Conservation (phyloP, 2,113 vertebrate genomes). For the Brienomyrus brachyistius region DNA sequence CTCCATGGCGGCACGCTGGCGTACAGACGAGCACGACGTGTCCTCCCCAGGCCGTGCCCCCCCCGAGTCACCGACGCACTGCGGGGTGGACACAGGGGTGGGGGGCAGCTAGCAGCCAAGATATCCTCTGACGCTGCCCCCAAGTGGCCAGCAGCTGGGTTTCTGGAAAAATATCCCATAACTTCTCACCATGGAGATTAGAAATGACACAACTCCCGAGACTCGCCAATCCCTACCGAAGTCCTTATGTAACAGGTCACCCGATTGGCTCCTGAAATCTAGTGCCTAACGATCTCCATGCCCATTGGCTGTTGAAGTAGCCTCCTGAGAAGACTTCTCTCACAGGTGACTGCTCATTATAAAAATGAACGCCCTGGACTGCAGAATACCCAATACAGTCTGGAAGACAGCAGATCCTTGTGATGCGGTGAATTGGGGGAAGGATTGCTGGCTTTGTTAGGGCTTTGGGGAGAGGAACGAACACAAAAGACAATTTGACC, state of each 20-base stretch:
- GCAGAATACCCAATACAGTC: background rate
- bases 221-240: background rate
- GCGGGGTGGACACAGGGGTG: background rate
- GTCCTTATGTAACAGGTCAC: background rate
- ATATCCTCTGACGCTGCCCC: background rate
- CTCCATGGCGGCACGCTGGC: constrained; percentile 22
- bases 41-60: constrained; percentile 34
- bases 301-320: background rate
- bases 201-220: background rate
- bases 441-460: background rate
- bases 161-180: no score
- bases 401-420: background rate
- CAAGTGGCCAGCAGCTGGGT: no score
- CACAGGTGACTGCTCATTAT: background rate
- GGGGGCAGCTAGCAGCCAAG: background rate
- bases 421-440: background rate
- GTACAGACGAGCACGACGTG: constrained; percentile 40
- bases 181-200: background rate
- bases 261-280: background rate
- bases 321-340: background rate
- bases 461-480: background rate
- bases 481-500: background rate
- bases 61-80: constrained; percentile 29
- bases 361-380: background rate
- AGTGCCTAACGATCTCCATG: background rate